A percentile compares a stretch with the other conserved stretches of the same genome.
phyloP scores from a whole-genome alignment of 2,113 vertebrate genomes.

The Gavialis gangeticus region DNA sequence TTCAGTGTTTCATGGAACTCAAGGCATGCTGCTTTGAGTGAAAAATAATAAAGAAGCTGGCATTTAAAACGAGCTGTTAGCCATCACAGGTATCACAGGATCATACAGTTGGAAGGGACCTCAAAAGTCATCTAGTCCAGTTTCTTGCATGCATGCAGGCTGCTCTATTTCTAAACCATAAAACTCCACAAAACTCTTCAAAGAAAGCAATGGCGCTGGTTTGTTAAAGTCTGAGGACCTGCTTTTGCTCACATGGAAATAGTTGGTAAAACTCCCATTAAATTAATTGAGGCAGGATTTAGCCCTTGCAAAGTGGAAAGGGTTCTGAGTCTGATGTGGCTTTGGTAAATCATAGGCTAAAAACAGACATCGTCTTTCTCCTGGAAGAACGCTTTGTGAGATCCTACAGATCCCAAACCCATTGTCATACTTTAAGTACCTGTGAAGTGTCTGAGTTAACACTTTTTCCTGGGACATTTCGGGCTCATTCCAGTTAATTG shows the following conservation, averaged over 20 bases:
- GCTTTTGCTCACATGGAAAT: not conserved
- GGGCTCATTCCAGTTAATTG: too few relatives aligned
- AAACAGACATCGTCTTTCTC: too few relatives aligned
- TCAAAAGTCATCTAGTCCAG: too few relatives aligned
- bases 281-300: not conserved
- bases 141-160: too few relatives aligned
- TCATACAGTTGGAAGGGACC: too few relatives aligned
- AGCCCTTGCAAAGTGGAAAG: not conserved
- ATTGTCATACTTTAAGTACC: too few relatives aligned
- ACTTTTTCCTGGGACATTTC: too few relatives aligned
- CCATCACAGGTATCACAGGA: not conserved
- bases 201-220: not conserved
- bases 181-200: not conserved
- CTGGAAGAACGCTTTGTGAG: too few relatives aligned
- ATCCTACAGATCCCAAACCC: too few relatives aligned
- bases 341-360: conserved; percentile 10
- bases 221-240: not conserved
- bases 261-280: not conserved
- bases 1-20: not conserved
- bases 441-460: too few relatives aligned
- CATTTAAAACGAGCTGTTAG: not conserved
- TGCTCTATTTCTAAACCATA: too few relatives aligned
- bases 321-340: conserved; percentile 6
- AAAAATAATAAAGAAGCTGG: fast-evolving
- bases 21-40: not conserved